Conservation (phyloP, 2,113 vertebrate species). For the Antigone vipio region DNA sequence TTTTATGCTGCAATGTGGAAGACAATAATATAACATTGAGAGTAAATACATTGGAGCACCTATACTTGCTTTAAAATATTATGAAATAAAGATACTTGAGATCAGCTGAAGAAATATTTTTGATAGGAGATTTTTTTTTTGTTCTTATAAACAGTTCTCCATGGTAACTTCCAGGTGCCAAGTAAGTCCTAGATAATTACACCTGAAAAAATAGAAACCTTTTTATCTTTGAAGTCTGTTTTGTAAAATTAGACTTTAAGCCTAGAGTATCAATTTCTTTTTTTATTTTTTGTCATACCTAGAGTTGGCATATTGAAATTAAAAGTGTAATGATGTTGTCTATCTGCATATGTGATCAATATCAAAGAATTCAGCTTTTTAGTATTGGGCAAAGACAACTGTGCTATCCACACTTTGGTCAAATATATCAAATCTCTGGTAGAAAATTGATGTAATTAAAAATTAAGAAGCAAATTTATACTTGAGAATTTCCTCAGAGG, state of each 20-base stretch:
- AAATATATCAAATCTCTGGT: background rate
- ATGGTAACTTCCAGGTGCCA: background rate
- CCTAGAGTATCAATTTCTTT: background rate
- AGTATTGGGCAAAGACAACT: background rate
- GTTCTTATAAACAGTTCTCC: background rate
- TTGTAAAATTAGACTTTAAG: background rate
- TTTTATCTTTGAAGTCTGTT: background rate
- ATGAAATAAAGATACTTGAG: background rate
- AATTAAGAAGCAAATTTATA: background rate
- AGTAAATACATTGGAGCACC: background rate
- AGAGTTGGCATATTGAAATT: background rate
- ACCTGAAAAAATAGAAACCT: background rate
- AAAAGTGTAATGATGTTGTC: background rate
- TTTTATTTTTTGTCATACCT: background rate
- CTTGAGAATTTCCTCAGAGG: background rate
- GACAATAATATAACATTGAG: background rate
- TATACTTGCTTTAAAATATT: background rate
- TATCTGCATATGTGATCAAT: background rate
- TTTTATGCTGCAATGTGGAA: background rate
- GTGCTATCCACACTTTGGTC: background rate
- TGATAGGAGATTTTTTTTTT: background rate
- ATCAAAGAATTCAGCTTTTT: background rate
- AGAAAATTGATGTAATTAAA: background rate
- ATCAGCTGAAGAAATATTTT: background rate
- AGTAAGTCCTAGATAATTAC: background rate